Conservation (phyloP, 2,888 invertebrate species). For the Plebejus argus region DNA sequence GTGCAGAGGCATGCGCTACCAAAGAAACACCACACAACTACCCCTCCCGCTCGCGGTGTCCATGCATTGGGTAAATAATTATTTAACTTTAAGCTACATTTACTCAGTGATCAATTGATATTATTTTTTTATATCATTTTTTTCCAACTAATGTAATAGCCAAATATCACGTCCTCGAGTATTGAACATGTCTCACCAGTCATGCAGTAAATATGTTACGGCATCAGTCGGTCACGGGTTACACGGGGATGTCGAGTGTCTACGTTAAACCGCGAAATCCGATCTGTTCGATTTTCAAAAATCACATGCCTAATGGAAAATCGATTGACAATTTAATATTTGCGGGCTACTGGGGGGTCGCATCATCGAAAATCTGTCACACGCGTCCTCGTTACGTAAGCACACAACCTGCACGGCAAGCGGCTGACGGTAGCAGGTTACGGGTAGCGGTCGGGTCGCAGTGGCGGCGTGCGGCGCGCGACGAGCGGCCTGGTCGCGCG, state of each 20-base stretch:
- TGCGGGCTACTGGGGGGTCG: neutral
- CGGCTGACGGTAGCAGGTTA: constrained; percentile 32
- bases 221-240: neutral
- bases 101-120: too few species aligned
- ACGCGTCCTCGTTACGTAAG: constrained; percentile 69
- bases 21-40: too few species aligned
- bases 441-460: constrained; percentile 41
- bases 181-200: too few species aligned
- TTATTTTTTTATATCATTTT: too few species aligned
- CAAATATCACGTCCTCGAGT: too few species aligned
- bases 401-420: constrained; percentile 59
- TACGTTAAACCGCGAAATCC: neutral
- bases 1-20: too few species aligned
- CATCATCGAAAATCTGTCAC: constrained; percentile 36
- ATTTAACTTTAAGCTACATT: too few species aligned
- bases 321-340: constrained; percentile 39
- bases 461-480: constrained; percentile 52
- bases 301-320: neutral
- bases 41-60: too few species aligned
- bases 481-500: constrained; percentile 58
- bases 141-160: too few species aligned
- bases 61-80: too few species aligned
- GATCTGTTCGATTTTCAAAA: neutral
- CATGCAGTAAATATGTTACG: too few species aligned
- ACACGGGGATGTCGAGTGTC: neutral